Percentiles rank a stretch among this genome's conserved stretches.
phyloP scores from a whole-genome alignment of 2,888 invertebrate species.

The Diplazon laetatorius region DNA sequence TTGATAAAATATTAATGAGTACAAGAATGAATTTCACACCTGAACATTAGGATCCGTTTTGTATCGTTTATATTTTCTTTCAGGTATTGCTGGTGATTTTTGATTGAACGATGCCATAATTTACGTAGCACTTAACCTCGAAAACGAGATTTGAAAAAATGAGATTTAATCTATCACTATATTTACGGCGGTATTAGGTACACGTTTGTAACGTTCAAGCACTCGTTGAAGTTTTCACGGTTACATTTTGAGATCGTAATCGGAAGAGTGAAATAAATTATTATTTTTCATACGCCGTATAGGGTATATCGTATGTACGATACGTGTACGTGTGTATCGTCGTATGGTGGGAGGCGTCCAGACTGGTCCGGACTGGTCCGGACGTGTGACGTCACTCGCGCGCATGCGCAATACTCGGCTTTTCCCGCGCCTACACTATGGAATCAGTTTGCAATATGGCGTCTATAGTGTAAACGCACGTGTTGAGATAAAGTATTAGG shows the following conservation, averaged over 20 bases:
- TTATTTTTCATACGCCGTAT: too few species aligned
- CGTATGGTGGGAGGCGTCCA: too few species aligned
- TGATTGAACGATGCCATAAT: background rate
- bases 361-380: too few species aligned
- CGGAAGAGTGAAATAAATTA: background rate
- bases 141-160: background rate
- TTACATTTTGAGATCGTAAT: constrained; percentile 12
- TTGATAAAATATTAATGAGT: too few species aligned
- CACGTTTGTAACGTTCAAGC: constrained; percentile 11
- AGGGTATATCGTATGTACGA: too few species aligned
- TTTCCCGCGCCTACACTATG: background rate
- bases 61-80: too few species aligned
- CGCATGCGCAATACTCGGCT: too few species aligned
- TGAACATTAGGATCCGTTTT: too few species aligned
- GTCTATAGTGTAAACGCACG: background rate
- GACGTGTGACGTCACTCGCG: too few species aligned
- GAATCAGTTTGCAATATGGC: constrained; percentile 20
- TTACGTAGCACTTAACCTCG: background rate
- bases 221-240: constrained; percentile 20
- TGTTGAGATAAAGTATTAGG: constrained; percentile 1
- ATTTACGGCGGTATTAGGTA: constrained; percentile 15
- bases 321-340: too few species aligned
- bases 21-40: too few species aligned
- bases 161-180: constrained; percentile 1
- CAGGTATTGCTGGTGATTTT: too few species aligned